phyloP scores from a whole-genome alignment of 2,113 vertebrate species.

The Tragelaphus scriptus region DNA sequence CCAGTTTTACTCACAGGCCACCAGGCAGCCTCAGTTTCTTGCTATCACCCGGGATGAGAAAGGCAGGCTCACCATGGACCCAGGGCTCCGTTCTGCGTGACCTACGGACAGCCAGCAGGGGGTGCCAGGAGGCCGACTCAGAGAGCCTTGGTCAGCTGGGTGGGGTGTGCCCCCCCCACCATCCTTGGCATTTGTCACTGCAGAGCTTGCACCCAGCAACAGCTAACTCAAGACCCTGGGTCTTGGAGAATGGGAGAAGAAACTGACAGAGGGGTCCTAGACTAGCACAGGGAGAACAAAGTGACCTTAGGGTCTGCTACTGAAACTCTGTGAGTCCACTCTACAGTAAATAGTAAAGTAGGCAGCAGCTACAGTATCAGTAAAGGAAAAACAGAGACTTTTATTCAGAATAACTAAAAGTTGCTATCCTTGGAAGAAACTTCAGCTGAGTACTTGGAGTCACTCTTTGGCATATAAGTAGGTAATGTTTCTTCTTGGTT shows the following conservation, averaged over 20 bases:
- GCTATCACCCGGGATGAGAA: not conserved
- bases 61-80: not conserved
- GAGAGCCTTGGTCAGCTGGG: not conserved
- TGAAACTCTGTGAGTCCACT: not conserved
- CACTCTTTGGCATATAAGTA: not conserved
- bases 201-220: not conserved
- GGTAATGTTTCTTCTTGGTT: not conserved
- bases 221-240: not conserved
- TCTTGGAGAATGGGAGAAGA: not conserved
- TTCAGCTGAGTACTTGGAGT: not conserved
- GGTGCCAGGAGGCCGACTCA: not conserved
- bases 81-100: not conserved
- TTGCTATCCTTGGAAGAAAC: not conserved
- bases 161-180: not conserved
- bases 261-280: not conserved
- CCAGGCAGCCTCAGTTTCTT: not conserved
- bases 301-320: not conserved
- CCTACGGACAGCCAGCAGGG: conserved; percentile 17
- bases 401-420: not conserved
- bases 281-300: not conserved
- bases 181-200: not conserved
- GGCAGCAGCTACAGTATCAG: not conserved
- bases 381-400: not conserved
- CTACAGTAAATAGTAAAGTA: not conserved
- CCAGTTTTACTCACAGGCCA: not conserved